Evolutionary conservation across 2,113 vertebrate genomes (phyloP), one percentile per base, ranked within the genome.

Genomic region (Pluvialis apricaria): DNA sequence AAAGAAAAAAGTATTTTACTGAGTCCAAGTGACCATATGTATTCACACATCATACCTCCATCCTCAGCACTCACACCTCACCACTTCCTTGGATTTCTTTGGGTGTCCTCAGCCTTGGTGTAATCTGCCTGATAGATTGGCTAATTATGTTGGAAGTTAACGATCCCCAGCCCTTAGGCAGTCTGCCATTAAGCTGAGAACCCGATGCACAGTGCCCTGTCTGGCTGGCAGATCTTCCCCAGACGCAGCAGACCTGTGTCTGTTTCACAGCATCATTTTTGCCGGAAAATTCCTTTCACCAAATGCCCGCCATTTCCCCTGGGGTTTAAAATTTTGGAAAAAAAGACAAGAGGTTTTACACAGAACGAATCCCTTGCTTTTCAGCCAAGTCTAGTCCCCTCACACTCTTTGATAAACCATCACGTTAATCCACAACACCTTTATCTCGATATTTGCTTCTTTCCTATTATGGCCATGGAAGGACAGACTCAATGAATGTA

Each of bases 61-160:
- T 25, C 54, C 62, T 86, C 71, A 75, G 64, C 75, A 73, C 58
- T 92, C 81, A 69, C 91, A 90, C 75, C 66, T 95, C 71, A 54
- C 25, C 34, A 28, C 42, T 94, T 76, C 57, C 66, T 65, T 88
- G 79, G 36, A 70, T 92, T 94, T 95, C 42, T 90, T 71, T 78
- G 64, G 5, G 21, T 92, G 55, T 94, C 76, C 76, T 83, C n/a
- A 71, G 85, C 62, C 82, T 88, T 54, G 11, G 26, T 86, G 61
- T 68, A 62, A 92, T 88, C 64, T 93, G 75, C 71, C 40, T 90
- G 87, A 90, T 93, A 70, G 82, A 92, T 77, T 65, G 71, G 36
- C 90, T 93, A 92, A 90, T 96, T 94, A 88, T 51, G 32, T 82
- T 90, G 68, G 75, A 88, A 92, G 60, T 38, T 96, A 90, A 95